Evolutionary conservation across 2,113 vertebrate genomes (phyloP).

Genomic region (Aspiorhynchus laticeps): DNA sequence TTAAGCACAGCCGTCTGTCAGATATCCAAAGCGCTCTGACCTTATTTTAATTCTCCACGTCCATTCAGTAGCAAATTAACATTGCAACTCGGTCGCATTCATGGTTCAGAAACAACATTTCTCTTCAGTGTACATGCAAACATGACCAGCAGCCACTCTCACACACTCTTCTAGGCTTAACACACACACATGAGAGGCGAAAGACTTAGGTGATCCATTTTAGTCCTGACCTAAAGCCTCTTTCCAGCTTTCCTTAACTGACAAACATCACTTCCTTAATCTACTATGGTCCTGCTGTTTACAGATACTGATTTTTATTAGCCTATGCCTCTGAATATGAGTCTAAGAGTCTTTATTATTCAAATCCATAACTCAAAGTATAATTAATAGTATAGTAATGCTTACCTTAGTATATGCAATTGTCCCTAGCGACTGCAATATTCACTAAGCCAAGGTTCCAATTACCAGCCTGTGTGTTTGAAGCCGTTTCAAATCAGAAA

Average conservation of each 20-base stretch:
- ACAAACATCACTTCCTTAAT: constrained; percentile 41
- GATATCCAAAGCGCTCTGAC: constrained; percentile 18
- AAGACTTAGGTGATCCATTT: constrained; percentile 45
- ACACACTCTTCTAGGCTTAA: constrained; percentile 31
- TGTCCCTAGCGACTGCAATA: neutral
- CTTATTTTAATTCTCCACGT: neutral
- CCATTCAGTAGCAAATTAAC: constrained; percentile 15
- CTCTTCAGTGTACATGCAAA: constrained; percentile 33
- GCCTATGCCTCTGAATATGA: neutral
- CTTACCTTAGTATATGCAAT: neutral
- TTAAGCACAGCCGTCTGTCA: constrained; percentile 15
- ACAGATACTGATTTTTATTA: neutral
- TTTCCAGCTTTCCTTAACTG: constrained; percentile 23
- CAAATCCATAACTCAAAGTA: neutral
- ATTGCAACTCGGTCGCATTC: neutral
- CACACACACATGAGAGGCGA: neutral
- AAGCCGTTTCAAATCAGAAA: neutral
- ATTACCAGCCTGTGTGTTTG: neutral
- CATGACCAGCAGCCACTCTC: constrained; percentile 17
- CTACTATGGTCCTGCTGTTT: neutral
- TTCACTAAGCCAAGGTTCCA: neutral
- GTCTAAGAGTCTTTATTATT: neutral
- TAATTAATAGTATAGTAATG: neutral
- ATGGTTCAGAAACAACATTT: neutral
- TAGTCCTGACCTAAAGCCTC: constrained; percentile 45